A percentile compares a stretch with the other conserved stretches of the same genome.
Evolutionary conservation across 92 coral and sea anemone species (phyloP).

Genomic region (Zoanthus sociatus): DNA sequence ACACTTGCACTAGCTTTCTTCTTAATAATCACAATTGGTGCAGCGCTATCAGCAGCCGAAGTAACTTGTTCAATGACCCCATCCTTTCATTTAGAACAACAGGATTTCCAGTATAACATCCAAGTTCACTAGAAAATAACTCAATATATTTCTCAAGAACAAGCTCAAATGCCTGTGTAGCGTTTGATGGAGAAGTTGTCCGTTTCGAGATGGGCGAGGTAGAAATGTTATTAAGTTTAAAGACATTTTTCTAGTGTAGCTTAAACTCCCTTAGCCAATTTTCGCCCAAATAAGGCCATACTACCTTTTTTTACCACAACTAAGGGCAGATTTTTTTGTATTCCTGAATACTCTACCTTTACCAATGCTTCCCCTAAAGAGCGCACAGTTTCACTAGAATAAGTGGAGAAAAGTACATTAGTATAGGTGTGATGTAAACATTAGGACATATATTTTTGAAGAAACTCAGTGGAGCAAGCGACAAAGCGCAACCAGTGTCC

Average conservation of each 20-base stretch:
- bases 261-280: constrained; percentile 45
- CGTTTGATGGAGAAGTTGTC: not conserved
- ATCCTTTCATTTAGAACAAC: constrained; percentile 60
- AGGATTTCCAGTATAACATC: constrained; percentile 69
- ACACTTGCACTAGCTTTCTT: constrained; percentile 69
- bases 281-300: constrained; percentile 50
- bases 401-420: constrained; percentile 64
- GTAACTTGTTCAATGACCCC: constrained; percentile 67
- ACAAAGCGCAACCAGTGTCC: no score
- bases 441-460: constrained; percentile 38
- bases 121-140: constrained; percentile 63
- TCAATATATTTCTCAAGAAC: constrained; percentile 52
- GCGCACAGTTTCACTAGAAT: constrained; percentile 61
- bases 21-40: constrained; percentile 67
- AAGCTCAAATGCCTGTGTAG: constrained; percentile 31
- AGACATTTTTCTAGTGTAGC: constrained; percentile 53
- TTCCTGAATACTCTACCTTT: constrained; percentile 56
- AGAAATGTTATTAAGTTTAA: constrained; percentile 39
- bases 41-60: constrained; percentile 72
- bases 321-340: constrained; percentile 56
- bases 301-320: constrained; percentile 61
- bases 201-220: constrained; percentile 1
- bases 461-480: constrained; percentile 53
- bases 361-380: constrained; percentile 63
- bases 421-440: constrained; percentile 53